Conservation (phyloP, 2,113 vertebrate species). For the Apodemus speciosus region DNA sequence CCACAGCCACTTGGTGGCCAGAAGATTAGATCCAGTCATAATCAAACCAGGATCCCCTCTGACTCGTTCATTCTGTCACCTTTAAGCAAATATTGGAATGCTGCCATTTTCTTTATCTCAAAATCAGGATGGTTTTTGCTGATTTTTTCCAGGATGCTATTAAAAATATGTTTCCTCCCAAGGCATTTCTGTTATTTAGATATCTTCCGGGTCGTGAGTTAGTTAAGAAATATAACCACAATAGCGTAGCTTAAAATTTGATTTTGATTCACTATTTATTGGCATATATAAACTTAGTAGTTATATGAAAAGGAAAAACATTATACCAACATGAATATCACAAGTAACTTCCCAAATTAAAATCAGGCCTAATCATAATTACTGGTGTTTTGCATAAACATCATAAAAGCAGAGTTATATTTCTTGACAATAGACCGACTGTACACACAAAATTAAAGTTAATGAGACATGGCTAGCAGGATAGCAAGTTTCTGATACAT, state of each 20-base stretch:
- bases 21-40: neutral
- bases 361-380: conserved; percentile 38
- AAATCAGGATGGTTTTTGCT: neutral
- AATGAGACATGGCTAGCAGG: neutral
- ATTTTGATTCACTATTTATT: conserved; percentile 56
- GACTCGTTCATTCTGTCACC: neutral
- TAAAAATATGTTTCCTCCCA: neutral
- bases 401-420: neutral
- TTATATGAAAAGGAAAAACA: conserved; percentile 44
- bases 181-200: conserved; percentile 13
- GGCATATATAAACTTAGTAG: conserved; percentile 4
- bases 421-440: conserved; percentile 41
- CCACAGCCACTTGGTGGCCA: neutral
- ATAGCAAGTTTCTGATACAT: neutral
- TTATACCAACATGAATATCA: neutral
- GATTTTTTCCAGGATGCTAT: neutral
- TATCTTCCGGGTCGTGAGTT: neutral
- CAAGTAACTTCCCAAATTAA: conserved; percentile 53
- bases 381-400: conserved; percentile 34
- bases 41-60: neutral
- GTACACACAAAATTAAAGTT: conserved; percentile 23
- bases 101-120: neutral
- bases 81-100: conserved; percentile 18
- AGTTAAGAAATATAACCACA: conserved; percentile 6
- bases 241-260: conserved; percentile 12